A percentile compares a stretch with the other conserved stretches of the same genome.
Evolutionary conservation across 2,888 invertebrate genomes (phyloP).

Genomic region (Entomobrya proxima): DNA sequence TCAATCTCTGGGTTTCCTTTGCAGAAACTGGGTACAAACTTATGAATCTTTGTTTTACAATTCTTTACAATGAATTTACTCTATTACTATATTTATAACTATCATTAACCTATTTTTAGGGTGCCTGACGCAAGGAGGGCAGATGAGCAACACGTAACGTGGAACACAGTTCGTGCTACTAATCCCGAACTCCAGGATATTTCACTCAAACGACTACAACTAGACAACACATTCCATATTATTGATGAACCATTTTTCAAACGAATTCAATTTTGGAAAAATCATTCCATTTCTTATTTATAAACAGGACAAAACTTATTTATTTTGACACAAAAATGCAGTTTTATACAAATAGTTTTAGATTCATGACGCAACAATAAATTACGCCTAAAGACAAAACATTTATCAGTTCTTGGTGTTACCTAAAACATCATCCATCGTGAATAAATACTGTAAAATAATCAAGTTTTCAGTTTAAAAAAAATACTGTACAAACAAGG

Average conservation of each 20-base stretch:
- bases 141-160: constrained; percentile 30
- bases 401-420: no score
- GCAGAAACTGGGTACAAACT: constrained; percentile 69
- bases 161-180: constrained; percentile 23
- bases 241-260: constrained; percentile 71
- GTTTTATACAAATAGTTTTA: neutral
- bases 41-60: neutral
- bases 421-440: no score
- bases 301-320: constrained; percentile 22
- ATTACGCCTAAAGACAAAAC: no score
- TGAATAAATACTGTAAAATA: no score
- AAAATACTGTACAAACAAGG: no score
- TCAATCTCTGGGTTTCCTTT: constrained; percentile 68
- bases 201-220: constrained; percentile 55
- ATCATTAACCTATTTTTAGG: constrained; percentile 14
- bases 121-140: constrained; percentile 39
- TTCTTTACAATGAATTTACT: neutral
- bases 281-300: constrained; percentile 62
- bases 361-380: no score
- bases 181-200: constrained; percentile 39
- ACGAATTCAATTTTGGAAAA: constrained; percentile 71
- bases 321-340: constrained; percentile 30
- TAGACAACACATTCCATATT: constrained; percentile 63
- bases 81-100: neutral
- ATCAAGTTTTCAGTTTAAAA: no score